These are phyloP conservation scores for Andricus quercusramuli DNA, from an alignment of 2,888 invertebrate genomes.

Conservation along the genomic window DNA sequence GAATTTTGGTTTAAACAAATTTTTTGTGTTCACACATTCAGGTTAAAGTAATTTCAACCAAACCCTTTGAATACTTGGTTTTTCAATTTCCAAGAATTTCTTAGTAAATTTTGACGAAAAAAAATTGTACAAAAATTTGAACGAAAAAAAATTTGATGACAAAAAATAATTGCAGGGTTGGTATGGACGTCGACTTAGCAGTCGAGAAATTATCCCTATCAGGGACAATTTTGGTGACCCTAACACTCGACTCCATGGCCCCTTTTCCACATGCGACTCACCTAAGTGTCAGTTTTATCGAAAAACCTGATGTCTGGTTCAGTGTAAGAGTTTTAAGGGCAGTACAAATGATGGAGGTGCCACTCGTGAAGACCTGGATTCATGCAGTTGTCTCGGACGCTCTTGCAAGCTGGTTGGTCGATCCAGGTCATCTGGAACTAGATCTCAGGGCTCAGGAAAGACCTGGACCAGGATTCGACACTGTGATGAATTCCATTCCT, in stretches of 20 bases:
- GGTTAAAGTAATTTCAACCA: too few species aligned
- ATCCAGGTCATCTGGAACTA: constrained; percentile 77
- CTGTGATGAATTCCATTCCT: constrained; percentile 52
- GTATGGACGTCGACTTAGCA: constrained; percentile 79
- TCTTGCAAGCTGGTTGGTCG: constrained; percentile 77
- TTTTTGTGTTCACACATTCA: too few species aligned
- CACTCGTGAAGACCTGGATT: constrained; percentile 80
- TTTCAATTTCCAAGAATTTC: too few species aligned
- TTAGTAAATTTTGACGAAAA: background rate
- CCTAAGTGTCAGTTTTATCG: constrained; percentile 79
- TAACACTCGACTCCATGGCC: constrained; percentile 79
- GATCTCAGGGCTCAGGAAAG: constrained; percentile 70
- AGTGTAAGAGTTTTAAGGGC: constrained; percentile 78
- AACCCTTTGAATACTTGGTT: too few species aligned
- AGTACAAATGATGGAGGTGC: constrained; percentile 81
- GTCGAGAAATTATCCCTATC: constrained; percentile 79
- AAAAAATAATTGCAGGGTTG: constrained; percentile 72
- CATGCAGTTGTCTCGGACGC: constrained; percentile 80
- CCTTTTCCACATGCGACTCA: constrained; percentile 80
- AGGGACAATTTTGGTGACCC: constrained; percentile 78
- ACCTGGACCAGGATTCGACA: constrained; percentile 71
- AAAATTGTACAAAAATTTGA: too few species aligned
- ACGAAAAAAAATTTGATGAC: background rate
- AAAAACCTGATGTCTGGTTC: constrained; percentile 81
- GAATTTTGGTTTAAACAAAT: too few species aligned